Evolutionary conservation across 2,888 invertebrate species (phyloP), one percentile per base, ranked within the genome.

Genomic region (Tryphoninae sp.): DNA sequence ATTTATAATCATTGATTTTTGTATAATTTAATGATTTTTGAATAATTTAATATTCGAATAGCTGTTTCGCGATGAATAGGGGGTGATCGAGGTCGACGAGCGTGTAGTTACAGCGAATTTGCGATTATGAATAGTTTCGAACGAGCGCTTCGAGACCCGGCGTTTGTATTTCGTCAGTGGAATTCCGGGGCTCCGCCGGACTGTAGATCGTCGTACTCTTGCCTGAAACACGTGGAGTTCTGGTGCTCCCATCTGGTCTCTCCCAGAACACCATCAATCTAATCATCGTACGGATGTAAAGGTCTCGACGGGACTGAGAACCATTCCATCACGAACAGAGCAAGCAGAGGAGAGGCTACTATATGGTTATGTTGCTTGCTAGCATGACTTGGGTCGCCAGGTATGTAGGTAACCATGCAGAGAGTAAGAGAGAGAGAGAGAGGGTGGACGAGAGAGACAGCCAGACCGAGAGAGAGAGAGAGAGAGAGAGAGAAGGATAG

Each of bases 221-320:
- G 33, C 33, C 7, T 33, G 16, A 45, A 74, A 74, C 74, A 74
- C 55, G 13, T 26, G 71, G 69, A 77, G 69, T 71, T 77, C 61
- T 33, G 75, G 58, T 55, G 23, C 65, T 64, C 62, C 33, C 33
- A 33, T 33, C 33, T 53, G 53, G 62, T 26, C 64, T 26, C 64
- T 53, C 53, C 72, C 16, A 42, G 49, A 72, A 68, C 77, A 69
- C 81, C 64, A 81, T 81, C 81, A 81, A 81, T 81, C 77, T 81
- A 81, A 81, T 81, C 81, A 81, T 77, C 73, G 81, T 73, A 64
- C 81, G 76, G 77, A 73, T 77, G 81, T 71, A 64, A 77, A 73
- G 73, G 77, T 77, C 81, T 81, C 81, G 73, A 69, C 73, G 81
- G 81, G 77, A 77, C 77, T 76, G 77, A 77, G 68, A 68, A 77